phyloP scores from a whole-genome alignment of 2,113 vertebrate genomes.

The Collichthys lucidus region DNA sequence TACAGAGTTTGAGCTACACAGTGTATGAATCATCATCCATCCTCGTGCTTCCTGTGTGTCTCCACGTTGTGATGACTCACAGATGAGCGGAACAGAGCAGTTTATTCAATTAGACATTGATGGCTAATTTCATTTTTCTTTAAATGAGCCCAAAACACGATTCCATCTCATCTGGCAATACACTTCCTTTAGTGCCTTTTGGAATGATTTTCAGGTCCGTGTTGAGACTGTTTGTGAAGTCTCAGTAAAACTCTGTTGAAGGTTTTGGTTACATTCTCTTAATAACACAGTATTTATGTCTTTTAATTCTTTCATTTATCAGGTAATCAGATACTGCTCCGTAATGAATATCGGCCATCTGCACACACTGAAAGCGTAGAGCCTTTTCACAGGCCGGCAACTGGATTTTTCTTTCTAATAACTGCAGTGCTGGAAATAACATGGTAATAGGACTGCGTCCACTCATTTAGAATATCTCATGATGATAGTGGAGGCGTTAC shows the following conservation, averaged over 20 bases:
- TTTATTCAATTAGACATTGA: conserved; percentile 8
- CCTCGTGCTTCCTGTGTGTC: not conserved
- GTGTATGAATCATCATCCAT: not conserved
- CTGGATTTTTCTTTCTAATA: not conserved
- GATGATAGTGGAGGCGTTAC: conserved; percentile 28
- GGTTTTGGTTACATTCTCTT: not conserved
- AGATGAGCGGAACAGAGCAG: not conserved
- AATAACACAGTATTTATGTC: not conserved
- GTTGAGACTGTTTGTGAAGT: not conserved
- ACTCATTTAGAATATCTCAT: conserved; percentile 25
- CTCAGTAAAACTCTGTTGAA: not conserved
- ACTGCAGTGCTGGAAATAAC: conserved; percentile 16
- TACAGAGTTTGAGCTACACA: not conserved
- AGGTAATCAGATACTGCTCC: not conserved
- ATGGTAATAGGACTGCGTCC: not conserved
- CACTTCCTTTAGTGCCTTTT: not conserved
- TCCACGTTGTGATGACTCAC: not conserved
- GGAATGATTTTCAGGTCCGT: not conserved
- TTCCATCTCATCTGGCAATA: not conserved
- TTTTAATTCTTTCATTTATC: conserved; percentile 6
- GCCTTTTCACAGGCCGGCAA: not conserved
- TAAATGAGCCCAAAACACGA: not conserved
- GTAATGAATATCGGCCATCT: not conserved
- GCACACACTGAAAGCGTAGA: not conserved
- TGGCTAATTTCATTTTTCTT: not conserved